phyloP scores from a whole-genome alignment of 2,113 vertebrate genomes.

The Helogale parvula region DNA sequence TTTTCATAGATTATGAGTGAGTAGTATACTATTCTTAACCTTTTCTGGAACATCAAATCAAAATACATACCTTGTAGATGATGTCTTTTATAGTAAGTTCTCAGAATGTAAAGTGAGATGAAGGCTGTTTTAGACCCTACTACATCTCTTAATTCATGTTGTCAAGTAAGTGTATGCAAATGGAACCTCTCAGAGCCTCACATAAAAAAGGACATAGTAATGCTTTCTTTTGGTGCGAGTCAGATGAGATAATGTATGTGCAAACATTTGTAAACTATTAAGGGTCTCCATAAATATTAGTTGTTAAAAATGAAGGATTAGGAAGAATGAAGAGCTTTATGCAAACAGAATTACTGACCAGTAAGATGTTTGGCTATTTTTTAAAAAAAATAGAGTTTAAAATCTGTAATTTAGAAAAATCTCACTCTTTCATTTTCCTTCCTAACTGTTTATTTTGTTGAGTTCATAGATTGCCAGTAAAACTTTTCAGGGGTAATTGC shows the following conservation, averaged over 20 bases:
- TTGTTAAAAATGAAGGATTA: constrained; percentile 30
- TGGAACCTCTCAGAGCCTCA: background rate
- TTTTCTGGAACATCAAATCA: constrained; percentile 47
- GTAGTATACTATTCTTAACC: background rate
- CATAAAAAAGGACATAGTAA: background rate
- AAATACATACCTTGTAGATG: background rate
- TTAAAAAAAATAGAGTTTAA: background rate
- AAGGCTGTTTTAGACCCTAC: background rate
- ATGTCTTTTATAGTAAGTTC: background rate
- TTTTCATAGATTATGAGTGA: constrained; percentile 13
- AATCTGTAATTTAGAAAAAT: constrained; percentile 24
- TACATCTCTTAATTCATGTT: background rate
- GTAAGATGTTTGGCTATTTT: background rate
- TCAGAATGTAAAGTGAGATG: constrained; percentile 26
- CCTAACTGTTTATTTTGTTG: background rate
- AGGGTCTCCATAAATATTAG: background rate
- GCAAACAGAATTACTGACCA: background rate
- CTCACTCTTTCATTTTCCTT: constrained; percentile 13
- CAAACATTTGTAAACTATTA: constrained; percentile 16
- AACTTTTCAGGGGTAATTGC: background rate
- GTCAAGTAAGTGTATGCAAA: background rate
- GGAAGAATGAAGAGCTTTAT: background rate
- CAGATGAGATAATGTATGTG: background rate
- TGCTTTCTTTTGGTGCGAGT: background rate
- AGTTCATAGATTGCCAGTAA: background rate